Evolutionary conservation across 2,113 vertebrate species (phyloP).

Genomic region (Actenoides lindsayi): DNA sequence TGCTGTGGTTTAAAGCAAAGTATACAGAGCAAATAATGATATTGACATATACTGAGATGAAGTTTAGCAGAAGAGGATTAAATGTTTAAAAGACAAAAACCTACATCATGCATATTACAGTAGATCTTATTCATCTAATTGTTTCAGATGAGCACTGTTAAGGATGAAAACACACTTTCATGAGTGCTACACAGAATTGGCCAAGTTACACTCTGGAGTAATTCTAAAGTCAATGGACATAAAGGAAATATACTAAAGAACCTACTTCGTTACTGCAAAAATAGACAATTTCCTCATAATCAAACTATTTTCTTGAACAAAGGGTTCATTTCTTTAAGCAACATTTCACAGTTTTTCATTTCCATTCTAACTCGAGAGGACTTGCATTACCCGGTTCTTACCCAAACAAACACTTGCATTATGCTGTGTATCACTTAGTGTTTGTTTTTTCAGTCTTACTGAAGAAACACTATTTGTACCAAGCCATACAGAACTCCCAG

Average conservation of each 20-base stretch:
- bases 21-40: not conserved
- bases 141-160: conserved; percentile 25
- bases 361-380: not conserved
- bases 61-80: not conserved
- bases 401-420: not conserved
- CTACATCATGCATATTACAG: not conserved
- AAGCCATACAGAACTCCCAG: not conserved
- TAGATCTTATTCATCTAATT: conserved; percentile 51
- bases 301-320: not conserved
- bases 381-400: not conserved
- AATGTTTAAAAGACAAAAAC: conserved; percentile 55
- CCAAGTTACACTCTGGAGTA: not conserved
- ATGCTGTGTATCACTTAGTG: not conserved
- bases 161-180: not conserved
- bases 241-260: not conserved
- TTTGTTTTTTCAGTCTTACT: not conserved
- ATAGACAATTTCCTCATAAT: not conserved
- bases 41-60: conserved; percentile 6
- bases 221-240: not conserved
- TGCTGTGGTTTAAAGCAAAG: conserved; percentile 66
- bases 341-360: not conserved
- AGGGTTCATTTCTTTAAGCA: not conserved
- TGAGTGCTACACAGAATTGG: not conserved
- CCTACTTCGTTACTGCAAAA: not conserved
- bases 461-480: not conserved